Evolutionary conservation across 2,888 invertebrate genomes (phyloP).

Genomic region (Hanleya hanleyi): DNA sequence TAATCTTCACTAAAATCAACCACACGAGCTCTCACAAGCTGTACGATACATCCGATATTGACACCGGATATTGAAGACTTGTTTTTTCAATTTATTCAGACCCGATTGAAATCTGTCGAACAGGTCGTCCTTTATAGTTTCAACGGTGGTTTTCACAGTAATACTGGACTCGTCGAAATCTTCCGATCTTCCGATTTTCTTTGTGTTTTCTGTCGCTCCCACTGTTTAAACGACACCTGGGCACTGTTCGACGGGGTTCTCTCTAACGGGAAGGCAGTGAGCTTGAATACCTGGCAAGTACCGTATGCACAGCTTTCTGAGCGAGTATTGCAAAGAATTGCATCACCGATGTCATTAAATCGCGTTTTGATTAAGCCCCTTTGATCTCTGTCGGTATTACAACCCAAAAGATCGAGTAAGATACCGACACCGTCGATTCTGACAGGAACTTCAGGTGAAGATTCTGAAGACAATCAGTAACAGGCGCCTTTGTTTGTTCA

Average conservation of each 20-base stretch:
- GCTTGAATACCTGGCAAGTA: background rate
- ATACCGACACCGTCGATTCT: slow-evolving; percentile 8
- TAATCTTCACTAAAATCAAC: slow-evolving; percentile 70
- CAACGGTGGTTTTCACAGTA: background rate
- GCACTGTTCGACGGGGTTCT: no score
- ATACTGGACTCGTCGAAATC: background rate
- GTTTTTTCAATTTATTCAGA: background rate
- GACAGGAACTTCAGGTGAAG: slow-evolving; percentile 27
- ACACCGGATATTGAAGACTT: background rate
- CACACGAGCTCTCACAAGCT: background rate
- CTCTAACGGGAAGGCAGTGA: no score
- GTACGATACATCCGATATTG: background rate
- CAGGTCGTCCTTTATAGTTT: background rate
- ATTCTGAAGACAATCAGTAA: slow-evolving; percentile 23
- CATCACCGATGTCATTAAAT: background rate
- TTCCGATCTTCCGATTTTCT: background rate
- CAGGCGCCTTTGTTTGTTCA: slow-evolving; percentile 27
- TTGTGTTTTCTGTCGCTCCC: background rate
- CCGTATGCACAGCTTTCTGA: background rate
- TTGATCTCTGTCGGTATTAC: slow-evolving; percentile 12
- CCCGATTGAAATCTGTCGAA: background rate
- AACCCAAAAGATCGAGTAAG: slow-evolving; percentile 33
- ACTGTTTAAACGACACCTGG: background rate
- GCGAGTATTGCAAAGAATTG: slow-evolving; percentile 3
- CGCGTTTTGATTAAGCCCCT: background rate